These are phyloP conservation scores for Zapornia atra DNA, from an alignment of 2,113 vertebrate genomes.

Conservation along the genomic window DNA sequence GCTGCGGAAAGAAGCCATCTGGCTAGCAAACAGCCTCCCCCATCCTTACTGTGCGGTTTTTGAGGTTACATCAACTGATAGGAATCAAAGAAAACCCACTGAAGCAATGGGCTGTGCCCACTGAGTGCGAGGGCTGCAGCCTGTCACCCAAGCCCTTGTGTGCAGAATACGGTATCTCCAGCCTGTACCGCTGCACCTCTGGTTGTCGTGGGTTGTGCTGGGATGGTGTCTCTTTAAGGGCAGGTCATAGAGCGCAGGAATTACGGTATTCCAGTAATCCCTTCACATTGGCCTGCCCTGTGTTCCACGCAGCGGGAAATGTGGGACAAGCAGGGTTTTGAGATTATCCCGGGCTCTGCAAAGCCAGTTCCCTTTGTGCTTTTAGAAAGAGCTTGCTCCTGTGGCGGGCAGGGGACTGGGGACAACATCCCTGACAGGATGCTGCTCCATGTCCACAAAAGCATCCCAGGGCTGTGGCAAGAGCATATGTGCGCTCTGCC, in stretches of 20 bases:
- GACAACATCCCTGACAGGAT: accelerated
- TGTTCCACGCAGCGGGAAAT: not conserved
- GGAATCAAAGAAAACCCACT: not conserved
- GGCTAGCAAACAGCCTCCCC: not conserved
- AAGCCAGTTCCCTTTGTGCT: conserved; percentile 1
- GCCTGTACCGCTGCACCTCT: not conserved
- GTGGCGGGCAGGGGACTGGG: not conserved
- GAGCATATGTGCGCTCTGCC: not conserved
- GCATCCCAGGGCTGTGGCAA: not conserved
- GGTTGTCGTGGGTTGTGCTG: not conserved
- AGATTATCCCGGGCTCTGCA: conserved; percentile 34
- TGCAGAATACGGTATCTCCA: not conserved
- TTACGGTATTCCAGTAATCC: conserved; percentile 19
- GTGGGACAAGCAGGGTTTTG: conserved; percentile 59
- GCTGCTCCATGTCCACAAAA: not conserved
- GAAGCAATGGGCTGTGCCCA: accelerated
- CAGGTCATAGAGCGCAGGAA: not conserved
- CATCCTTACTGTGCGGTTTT: accelerated
- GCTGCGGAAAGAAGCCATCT: not conserved
- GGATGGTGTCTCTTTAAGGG: conserved; percentile 12
- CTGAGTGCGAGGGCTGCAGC: accelerated
- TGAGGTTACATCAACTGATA: not conserved
- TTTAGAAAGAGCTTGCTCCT: not conserved
- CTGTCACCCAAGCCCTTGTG: not conserved
- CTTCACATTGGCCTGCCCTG: not conserved